Evolutionary conservation across 2,888 invertebrate genomes (phyloP).

Genomic region (Chloromyia formosa): DNA sequence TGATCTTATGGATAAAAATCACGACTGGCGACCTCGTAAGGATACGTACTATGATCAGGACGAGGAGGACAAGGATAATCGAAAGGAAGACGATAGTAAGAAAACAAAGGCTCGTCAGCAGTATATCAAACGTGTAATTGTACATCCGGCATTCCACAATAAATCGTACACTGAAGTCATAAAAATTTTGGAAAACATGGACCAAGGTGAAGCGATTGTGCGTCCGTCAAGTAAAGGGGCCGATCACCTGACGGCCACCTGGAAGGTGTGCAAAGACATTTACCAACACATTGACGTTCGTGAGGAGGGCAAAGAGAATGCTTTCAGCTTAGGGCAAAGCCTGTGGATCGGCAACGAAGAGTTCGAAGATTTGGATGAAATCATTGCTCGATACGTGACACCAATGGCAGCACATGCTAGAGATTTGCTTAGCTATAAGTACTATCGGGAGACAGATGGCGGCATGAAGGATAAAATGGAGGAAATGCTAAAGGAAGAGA

Average conservation of each 20-base stretch:
- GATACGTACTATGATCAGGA: constrained; percentile 93
- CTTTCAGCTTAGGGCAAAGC: constrained; percentile 89
- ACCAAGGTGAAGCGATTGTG: constrained; percentile 96
- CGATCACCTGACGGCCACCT: constrained; percentile 96
- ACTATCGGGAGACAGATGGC: constrained; percentile 80
- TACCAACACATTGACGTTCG: constrained; percentile 96
- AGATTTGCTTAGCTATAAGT: constrained; percentile 91
- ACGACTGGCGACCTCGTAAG: constrained; percentile 88
- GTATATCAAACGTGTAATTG: constrained; percentile 95
- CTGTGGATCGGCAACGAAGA: constrained; percentile 91
- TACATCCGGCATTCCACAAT: constrained; percentile 97
- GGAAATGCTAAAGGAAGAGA: constrained; percentile 87
- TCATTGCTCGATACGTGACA: constrained; percentile 94
- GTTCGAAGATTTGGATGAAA: constrained; percentile 99
- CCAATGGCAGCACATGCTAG: constrained; percentile 96
- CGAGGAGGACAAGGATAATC: constrained; percentile 79
- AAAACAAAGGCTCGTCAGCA: constrained; percentile 84
- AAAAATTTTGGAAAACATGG: constrained; percentile 88
- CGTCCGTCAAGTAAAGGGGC: constrained; percentile 97
- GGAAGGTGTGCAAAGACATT: constrained; percentile 96
- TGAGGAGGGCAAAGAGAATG: constrained; percentile 96
- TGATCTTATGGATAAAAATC: constrained; percentile 89
- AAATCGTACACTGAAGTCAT: constrained; percentile 93
- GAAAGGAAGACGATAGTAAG: constrained; percentile 82
- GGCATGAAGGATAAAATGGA: constrained; percentile 89